Evolutionary conservation across 2,797 vertebrate genomes (phyloP).

Genomic region (Xiphorhynchus erythropygius): DNA sequence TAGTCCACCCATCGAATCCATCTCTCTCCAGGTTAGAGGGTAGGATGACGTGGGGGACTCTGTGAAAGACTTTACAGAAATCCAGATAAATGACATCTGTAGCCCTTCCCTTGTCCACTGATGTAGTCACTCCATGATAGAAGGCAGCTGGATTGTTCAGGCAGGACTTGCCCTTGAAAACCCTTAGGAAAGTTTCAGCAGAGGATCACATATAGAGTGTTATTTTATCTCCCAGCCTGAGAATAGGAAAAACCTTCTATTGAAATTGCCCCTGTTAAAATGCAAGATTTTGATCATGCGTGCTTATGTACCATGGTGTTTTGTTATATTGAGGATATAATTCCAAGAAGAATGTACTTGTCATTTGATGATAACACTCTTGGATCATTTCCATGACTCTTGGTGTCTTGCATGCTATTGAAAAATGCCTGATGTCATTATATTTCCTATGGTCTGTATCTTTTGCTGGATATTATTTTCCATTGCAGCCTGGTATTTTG

Average conservation of each 20-base stretch:
- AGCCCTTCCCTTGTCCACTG: background rate
- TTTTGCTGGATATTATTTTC: conserved; percentile 8
- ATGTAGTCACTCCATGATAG: background rate
- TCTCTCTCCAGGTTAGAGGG: background rate
- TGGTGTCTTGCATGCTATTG: background rate
- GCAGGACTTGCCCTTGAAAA: background rate
- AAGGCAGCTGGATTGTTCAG: background rate
- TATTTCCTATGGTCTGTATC: background rate
- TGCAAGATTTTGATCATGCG: background rate
- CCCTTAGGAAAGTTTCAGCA: background rate
- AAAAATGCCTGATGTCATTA: background rate
- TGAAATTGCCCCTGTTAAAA: background rate
- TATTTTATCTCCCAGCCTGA: background rate
- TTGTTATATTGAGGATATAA: background rate
- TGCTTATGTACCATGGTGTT: background rate
- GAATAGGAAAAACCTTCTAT: background rate
- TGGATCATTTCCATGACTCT: conserved; percentile 44
- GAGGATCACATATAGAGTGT: background rate
- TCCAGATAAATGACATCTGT: background rate
- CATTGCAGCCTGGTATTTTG: conserved; percentile 5
- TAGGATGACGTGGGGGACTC: background rate
- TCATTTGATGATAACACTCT: conserved; percentile 36
- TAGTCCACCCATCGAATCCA: background rate
- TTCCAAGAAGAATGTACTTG: conserved; percentile 10
- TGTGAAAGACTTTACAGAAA: background rate